Evolutionary conservation across 1,140 invertebrate genomes (phyloP), one percentile per base, ranked within the genome.

Genomic region (Laupala kohalensis): DNA sequence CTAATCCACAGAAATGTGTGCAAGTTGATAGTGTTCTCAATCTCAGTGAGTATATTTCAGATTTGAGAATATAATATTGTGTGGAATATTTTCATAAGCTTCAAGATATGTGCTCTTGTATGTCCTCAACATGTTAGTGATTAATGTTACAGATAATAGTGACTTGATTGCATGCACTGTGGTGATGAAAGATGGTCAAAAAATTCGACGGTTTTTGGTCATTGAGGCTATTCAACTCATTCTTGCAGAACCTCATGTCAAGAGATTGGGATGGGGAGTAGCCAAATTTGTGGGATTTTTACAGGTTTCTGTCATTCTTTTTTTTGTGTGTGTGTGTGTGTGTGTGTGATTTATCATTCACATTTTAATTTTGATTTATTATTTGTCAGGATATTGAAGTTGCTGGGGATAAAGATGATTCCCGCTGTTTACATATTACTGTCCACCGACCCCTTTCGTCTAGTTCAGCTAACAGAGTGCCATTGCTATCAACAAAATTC

Each of bases 81-180:
- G 25, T 64, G 25, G 2, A 6, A 65, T 65, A 9, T 65, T 65
- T n/a, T 24, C n/a, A 19, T 15, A 24, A 65, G 1, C 5, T 28
- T 3, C 12, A 28, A 19, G 12, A 68, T 68, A 15, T 68, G 19
- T 23, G 9, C 25, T 65, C 25, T 65, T 65, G 25, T 65, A 13
- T 53, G 9, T 19, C 19, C 19, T 53, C 19, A 53, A 13, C 9
- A 9, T 19, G 19, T 19, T 53, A 53, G 9, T 53, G 37, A 53
- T 62, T 5, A 27, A 25, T 71, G 73, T 85, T 85, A 12, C 81
- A 97, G 96, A 97, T 80, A 98, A 98, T 80, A 96, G 94, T 75
- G 97, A 99, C 82, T 84, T 99, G 30, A 95, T 99, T 76, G 93
- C 94, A 0, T 99, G 97, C 78, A 95, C 93, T 25, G 94, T 99